Base-by-base conservation (phyloP, 2,113 vertebrate species). In the Podilymbus podiceps region DNA sequence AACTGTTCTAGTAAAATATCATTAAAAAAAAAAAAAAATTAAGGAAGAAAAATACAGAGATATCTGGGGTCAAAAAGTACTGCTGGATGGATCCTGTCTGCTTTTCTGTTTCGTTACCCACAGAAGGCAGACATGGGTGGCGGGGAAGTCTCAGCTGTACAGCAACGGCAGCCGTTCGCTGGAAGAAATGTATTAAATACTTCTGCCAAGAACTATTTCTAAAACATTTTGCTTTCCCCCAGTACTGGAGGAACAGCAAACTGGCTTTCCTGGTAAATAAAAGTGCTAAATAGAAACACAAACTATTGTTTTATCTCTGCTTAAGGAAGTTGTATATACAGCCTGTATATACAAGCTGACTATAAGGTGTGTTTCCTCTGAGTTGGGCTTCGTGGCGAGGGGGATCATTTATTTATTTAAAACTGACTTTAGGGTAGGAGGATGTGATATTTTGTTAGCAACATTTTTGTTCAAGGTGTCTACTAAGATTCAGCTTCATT, bases 361-460 rank as follows among this genome's bases (percentile, higher is more conserved):
- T 58, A 1, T 18, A 30, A 33, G 10, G 7, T 13, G 4, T 12
- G 20, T 21, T 66, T 55, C 35, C 27, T 59, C 25, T 31, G n/a
- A 69, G 42, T 9, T 4, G 6, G 16, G 27, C 56, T 84, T 58
- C 27, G 30, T 68, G 35, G 8, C 22, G n/a, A 66, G 33, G 5
- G 19, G 6, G 6, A 2, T 42, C 12, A 11, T 21, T 73, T 31
- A 4, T 27, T 68, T 59, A 14, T 53, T 88, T 53, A 30, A 76
- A 81, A 44, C 3, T 44, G 30, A 4, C 9, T 31, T 8, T 6
- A 11, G 10, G 2, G 0, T 1, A 13, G 17, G 38, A 38, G 38
- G 38, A 38, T 38, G 38, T 38, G 17, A 46, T 17, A 21, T 38
- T 1, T 0, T 30, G 21, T 40, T 42, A 30, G 30, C 18, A 33